Base-by-base conservation (phyloP, 2,113 vertebrate species). In the Ia io region DNA sequence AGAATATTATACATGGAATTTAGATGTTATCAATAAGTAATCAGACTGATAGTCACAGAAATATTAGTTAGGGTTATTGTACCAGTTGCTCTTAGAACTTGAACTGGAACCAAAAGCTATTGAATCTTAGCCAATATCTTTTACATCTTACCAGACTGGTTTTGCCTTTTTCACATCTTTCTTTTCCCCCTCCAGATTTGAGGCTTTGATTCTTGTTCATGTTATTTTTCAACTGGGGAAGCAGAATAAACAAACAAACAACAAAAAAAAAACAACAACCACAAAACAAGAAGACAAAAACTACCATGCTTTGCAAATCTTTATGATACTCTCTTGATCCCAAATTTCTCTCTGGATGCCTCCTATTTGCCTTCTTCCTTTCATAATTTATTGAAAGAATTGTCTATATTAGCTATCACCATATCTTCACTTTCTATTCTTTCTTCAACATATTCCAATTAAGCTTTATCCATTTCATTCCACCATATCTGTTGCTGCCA, bases 1-100 rank as follows among this genome's bases (percentile, higher is more conserved):
- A 79, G 35, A 84, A 63, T 70, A 90, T 65, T 44, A 84, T 73
- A 94, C 84, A 59, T 35, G 49, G 80, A 88, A 42, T 88, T 84
- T 44, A 88, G 49, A 73, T 71, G 12, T 61, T 82, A 93, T 84
- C 63, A 92, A 59, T 76, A 88, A 94, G 74, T 77, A 90, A 69
- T 23, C 32, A 94, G 74, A 70, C 16, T 87, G n/a, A 84, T 56
- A 51, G 28, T 76, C 53, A 78, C 51, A 87, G 61, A 77, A 86
- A 79, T 90, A 30, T 44, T 49, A 83, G 63, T 80, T 71, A 53
- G 28, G 37, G 83, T 42, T 37, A 71, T 67, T 25, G 18, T 85
- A 44, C 56, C 22, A 30, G 49, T n/a, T 94, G 18, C 28, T 47
- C 4, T 5, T 70, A 89, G 73, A 91, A 61, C 23, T 53, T 94